Percentiles rank a stretch among this genome's conserved stretches.
Evolutionary conservation across 2,797 vertebrate genomes (phyloP).

Genomic region (Lycodopsis pacificus): DNA sequence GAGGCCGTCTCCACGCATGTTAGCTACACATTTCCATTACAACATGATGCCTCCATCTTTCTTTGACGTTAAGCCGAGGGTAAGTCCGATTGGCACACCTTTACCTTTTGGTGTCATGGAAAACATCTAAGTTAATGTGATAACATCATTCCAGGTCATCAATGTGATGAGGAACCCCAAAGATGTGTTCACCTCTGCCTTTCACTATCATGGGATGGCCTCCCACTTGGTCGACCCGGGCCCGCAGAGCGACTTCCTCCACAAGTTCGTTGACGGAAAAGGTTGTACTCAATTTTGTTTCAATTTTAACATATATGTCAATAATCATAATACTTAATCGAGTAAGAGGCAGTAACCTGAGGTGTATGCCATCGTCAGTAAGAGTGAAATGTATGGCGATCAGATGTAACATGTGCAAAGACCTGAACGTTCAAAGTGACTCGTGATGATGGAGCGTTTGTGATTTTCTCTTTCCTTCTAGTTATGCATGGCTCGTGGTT

Average conservation of each 20-base stretch:
- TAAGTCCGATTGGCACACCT: conserved; percentile 18
- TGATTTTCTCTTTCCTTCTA: conserved; percentile 45
- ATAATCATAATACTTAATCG: neutral
- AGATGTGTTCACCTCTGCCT: conserved; percentile 81
- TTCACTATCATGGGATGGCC: conserved; percentile 67
- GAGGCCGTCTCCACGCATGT: conserved; percentile 76
- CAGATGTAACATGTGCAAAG: neutral
- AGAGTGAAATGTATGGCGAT: neutral
- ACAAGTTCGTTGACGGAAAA: conserved; percentile 77
- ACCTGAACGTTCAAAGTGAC: neutral
- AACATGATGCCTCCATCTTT: conserved; percentile 81
- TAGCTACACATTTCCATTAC: conserved; percentile 75
- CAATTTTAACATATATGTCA: neutral
- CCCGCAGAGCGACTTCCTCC: conserved; percentile 70
- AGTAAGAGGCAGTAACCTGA: neutral
- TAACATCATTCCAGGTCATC: conserved; percentile 72
- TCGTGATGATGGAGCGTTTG: neutral
- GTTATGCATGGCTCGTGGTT: conserved; percentile 86
- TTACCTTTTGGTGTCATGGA: neutral
- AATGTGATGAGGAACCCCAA: conserved; percentile 80
- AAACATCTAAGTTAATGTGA: neutral
- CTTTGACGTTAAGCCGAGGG: conserved; percentile 77
- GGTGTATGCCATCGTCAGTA: neutral
- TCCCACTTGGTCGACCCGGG: conserved; percentile 72
- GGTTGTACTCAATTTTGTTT: conserved; percentile 35